These are phyloP conservation scores for Molorchus minor DNA, from an alignment of 2,888 invertebrate species.

Conservation along the genomic window DNA sequence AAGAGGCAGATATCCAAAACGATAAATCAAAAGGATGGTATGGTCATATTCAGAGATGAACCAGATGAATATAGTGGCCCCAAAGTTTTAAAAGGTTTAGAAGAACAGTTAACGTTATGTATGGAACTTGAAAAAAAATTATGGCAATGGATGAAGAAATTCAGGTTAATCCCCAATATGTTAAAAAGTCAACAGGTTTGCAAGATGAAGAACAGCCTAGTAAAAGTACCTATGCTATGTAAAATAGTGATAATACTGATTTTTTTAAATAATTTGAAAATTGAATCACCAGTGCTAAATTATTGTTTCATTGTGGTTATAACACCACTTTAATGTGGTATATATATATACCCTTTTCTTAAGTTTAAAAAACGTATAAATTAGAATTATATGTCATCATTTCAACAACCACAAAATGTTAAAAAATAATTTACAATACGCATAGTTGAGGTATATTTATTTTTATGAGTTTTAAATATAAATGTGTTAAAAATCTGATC, in stretches of 20 bases:
- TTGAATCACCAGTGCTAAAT: conserved; percentile 28
- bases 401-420: too few relatives aligned
- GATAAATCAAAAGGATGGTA: conserved; percentile 97
- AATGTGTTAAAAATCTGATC: conserved; percentile 18
- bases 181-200: conserved; percentile 61
- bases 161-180: conserved; percentile 83
- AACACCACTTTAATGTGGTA: conserved; percentile 29
- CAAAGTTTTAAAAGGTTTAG: conserved; percentile 84
- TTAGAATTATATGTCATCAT: background rate
- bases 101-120: conserved; percentile 85
- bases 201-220: conserved; percentile 62
- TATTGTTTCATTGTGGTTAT: conserved; percentile 33
- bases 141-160: conserved; percentile 95
- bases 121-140: conserved; percentile 88
- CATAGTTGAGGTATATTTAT: conserved; percentile 21
- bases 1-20: conserved; percentile 96
- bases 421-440: conserved; percentile 20
- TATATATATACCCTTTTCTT: conserved; percentile 28
- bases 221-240: conserved; percentile 62
- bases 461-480: conserved; percentile 22
- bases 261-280: conserved; percentile 17
- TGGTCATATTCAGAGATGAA: conserved; percentile 96
- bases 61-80: conserved; percentile 95
- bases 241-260: conserved; percentile 37
- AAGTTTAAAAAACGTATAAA: conserved; percentile 18